Evolutionary conservation across 2,888 invertebrate species (phyloP).

Genomic region (Pseudolycoriella hygida): DNA sequence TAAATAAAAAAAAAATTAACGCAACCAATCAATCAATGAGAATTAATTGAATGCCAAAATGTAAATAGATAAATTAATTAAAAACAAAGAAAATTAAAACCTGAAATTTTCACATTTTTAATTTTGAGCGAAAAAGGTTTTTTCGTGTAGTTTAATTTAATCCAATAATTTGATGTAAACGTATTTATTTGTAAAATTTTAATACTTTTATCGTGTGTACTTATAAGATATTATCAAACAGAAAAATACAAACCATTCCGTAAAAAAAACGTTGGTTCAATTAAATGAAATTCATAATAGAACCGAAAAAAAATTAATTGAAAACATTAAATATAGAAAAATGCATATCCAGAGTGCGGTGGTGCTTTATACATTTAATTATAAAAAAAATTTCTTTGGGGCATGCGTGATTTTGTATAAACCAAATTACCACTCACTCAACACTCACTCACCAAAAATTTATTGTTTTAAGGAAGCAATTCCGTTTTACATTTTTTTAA

Average conservation of each 20-base stretch:
- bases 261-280: conserved; percentile 2
- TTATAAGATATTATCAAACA: neutral
- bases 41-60: too few relatives aligned
- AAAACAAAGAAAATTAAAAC: too few relatives aligned
- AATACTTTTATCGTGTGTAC: neutral
- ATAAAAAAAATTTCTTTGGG: neutral
- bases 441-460: neutral
- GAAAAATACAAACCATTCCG: neutral
- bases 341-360: conserved; percentile 1
- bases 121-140: neutral
- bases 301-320: conserved; percentile 1
- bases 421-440: conserved; percentile 5
- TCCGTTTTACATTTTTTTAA: neutral
- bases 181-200: neutral
- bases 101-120: neutral
- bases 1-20: too few relatives aligned
- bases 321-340: neutral
- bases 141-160: too few relatives aligned
- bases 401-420: conserved; percentile 1
- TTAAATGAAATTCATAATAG: neutral
- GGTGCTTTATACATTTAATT: conserved; percentile 3
- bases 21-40: too few relatives aligned
- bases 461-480: neutral
- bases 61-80: too few relatives aligned
- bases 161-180: too few relatives aligned